phyloP scores from a whole-genome alignment of 2,888 invertebrate species.

The Agonum fuliginosum region DNA sequence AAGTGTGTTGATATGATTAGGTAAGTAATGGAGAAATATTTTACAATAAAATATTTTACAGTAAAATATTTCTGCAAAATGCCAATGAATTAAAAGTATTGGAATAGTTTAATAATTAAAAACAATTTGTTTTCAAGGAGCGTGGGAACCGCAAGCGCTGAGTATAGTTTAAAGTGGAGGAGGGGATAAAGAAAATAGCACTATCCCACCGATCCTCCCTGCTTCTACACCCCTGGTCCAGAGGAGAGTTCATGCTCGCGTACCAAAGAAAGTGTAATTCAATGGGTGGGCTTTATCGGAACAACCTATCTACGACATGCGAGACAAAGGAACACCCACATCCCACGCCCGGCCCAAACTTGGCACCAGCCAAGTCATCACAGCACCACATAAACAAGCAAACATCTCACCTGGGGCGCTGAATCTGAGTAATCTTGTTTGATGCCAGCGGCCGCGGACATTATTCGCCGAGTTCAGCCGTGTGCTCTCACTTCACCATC shows the following conservation, averaged over 20 bases:
- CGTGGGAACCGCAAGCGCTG: background rate
- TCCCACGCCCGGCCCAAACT: slow-evolving; percentile 61
- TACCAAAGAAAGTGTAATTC: slow-evolving; percentile 55
- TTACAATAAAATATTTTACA: too few species aligned
- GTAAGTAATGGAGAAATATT: too few species aligned
- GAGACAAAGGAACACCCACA: slow-evolving; percentile 69
- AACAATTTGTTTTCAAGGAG: too few species aligned
- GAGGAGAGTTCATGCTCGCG: slow-evolving; percentile 39
- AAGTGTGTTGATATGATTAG: too few species aligned
- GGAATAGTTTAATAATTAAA: too few species aligned
- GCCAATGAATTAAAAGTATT: background rate
- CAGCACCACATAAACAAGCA: background rate
- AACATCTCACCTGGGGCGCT: slow-evolving; percentile 30
- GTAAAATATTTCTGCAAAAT: background rate
- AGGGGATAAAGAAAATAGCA: slow-evolving; percentile 53
- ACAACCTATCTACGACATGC: slow-evolving; percentile 60
- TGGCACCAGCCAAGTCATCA: slow-evolving; percentile 23
- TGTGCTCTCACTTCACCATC: slow-evolving; percentile 16
- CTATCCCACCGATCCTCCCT: slow-evolving; percentile 44
- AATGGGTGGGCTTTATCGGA: slow-evolving; percentile 59
- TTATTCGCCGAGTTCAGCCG: slow-evolving; percentile 31
- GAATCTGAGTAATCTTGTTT: slow-evolving; percentile 26
- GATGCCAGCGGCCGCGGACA: slow-evolving; percentile 19
- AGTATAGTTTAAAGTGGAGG: slow-evolving; percentile 32
- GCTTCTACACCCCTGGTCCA: slow-evolving; percentile 48